Evolutionary conservation across 2,113 vertebrate genomes (phyloP), one percentile per base, ranked within the genome.

Genomic region (Caranx ignobilis): DNA sequence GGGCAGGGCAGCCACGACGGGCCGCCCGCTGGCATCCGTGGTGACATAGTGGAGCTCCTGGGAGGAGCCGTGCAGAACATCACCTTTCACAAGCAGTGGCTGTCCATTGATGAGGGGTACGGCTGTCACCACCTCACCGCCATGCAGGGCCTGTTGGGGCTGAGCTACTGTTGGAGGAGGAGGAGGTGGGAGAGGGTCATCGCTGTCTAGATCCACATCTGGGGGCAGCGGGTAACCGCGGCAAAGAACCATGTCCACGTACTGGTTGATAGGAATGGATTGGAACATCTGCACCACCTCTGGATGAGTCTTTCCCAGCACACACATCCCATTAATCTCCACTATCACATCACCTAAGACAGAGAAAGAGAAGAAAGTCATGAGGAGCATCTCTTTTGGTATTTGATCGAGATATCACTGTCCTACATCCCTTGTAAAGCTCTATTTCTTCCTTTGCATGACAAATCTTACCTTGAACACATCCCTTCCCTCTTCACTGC

Each of bases 211-310:
- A 50, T 93, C 85, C 39, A 95, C 88, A 75, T 99, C 98, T 0
- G 97, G 96, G n/a, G 98, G 98, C 43, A 99, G 96, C 6, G 96
- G 96, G 75, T 99, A 99, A 10, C 98, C 98, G 2, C 96, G 97
- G 80, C 98, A 99, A 4, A 99, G 88, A 21, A 97, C 97, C 96
- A 99, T 97, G 94, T 96, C 97, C 84, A 98, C 97, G 13, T 97
- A 97, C 89, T 99, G 98, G 88, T 95, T 97, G 79, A 98, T 94
- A 4, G 96, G 96, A 66, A 99, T 96, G 26, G 97, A 95, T 54
- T 97, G 97, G 91, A 99, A 99, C 97, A 99, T 99, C 94, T 98
- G 97, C 83, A 99, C 98, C 87, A 99, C 98, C 87, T 99, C 97
- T 70, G 97, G 98, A 69, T 99, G 98, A 19, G 98, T 99, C 86